Percentiles rank a stretch among this genome's conserved stretches.
Conservation (phyloP, 2,113 vertebrate genomes). For the Anguilla japonica region DNA sequence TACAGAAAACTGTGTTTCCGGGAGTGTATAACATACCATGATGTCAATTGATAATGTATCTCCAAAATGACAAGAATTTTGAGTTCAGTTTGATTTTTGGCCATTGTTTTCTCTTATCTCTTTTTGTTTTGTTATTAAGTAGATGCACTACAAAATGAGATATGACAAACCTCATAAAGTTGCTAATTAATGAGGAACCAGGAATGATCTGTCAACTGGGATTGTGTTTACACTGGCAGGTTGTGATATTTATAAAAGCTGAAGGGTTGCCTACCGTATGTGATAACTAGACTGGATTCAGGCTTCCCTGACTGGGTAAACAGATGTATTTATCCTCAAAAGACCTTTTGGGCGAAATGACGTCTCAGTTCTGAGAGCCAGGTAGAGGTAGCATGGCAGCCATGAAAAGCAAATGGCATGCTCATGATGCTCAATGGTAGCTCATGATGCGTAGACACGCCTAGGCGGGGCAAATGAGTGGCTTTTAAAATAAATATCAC, state of each 20-base stretch:
- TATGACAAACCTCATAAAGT: constrained; percentile 40
- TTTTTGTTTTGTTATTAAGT: constrained; percentile 42
- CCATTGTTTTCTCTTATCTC: constrained; percentile 42
- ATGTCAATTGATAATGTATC: constrained; percentile 70
- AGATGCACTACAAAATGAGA: constrained; percentile 50
- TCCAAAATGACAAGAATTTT: constrained; percentile 56
- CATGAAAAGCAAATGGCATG: background rate
- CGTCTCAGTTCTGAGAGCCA: constrained; percentile 10
- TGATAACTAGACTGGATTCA: constrained; percentile 53
- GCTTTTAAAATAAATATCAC: background rate
- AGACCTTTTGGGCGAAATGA: background rate
- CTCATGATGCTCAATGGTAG: background rate
- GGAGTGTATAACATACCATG: constrained; percentile 64
- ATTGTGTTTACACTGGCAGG: constrained; percentile 56
- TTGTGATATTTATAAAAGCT: constrained; percentile 60
- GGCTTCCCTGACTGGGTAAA: background rate
- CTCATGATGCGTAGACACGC: constrained; percentile 18
- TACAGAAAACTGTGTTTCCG: constrained; percentile 56
- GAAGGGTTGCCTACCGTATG: constrained; percentile 54
- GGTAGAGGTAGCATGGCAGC: background rate
- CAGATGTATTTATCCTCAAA: background rate
- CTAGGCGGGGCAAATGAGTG: background rate
- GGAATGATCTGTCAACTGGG: constrained; percentile 55
- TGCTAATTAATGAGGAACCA: background rate
- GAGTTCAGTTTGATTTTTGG: constrained; percentile 49